Percentiles rank a stretch among this genome's conserved stretches.
Conservation (phyloP, 2,888 invertebrate species). For the Megamerina dolium region DNA sequence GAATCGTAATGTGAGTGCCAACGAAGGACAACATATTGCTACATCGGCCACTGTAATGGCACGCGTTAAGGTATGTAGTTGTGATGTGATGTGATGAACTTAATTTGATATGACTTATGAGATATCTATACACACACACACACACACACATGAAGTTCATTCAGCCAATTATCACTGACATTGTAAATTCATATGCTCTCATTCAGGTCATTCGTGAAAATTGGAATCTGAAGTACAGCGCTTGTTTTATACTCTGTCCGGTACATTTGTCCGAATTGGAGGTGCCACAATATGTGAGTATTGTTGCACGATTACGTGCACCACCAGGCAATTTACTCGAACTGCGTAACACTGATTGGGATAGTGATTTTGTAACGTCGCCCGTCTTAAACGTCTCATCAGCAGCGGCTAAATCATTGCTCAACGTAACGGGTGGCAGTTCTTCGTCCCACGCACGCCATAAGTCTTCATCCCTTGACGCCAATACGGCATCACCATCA, state of each 20-base stretch:
- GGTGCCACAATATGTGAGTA: constrained; percentile 63
- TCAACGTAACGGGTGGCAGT: neutral
- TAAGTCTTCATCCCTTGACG: no score
- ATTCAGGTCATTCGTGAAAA: constrained; percentile 82
- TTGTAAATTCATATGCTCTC: no score
- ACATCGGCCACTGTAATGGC: constrained; percentile 66
- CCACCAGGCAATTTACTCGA: constrained; percentile 61
- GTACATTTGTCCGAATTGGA: constrained; percentile 56
- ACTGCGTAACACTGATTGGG: constrained; percentile 57
- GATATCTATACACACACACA: no score
- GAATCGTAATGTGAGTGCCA: constrained; percentile 15
- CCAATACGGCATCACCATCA: no score
- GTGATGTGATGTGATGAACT: no score
- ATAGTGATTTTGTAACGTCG: constrained; percentile 40
- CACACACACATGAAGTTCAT: no score
- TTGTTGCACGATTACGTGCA: constrained; percentile 58
- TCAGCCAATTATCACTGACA: no score
- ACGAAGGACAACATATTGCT: constrained; percentile 22
- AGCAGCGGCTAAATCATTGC: constrained; percentile 2
- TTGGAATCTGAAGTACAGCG: constrained; percentile 90
- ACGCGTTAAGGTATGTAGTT: constrained; percentile 60
- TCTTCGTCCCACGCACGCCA: no score
- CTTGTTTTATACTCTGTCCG: constrained; percentile 80
- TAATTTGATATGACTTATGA: constrained; percentile 1
- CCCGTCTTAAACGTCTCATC: constrained; percentile 4